Evolutionary conservation across 2,797 vertebrate species (phyloP).

Genomic region (Lepilemur septentrionalis): DNA sequence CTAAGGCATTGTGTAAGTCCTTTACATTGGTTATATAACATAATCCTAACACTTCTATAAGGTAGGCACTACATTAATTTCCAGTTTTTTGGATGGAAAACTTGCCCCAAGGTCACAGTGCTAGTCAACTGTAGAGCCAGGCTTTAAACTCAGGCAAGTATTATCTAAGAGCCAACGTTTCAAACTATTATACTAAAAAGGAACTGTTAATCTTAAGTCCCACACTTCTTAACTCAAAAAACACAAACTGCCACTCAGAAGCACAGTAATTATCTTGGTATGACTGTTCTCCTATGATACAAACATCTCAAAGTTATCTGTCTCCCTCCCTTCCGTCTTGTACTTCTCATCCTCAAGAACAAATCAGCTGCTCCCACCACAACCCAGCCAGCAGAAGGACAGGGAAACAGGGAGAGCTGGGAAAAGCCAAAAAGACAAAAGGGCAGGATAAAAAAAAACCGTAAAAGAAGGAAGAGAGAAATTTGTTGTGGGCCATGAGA

Average conservation of each 20-base stretch:
- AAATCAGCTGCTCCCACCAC: background rate
- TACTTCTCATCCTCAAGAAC: background rate
- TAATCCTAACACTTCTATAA: background rate
- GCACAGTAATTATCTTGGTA: background rate
- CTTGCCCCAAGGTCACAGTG: background rate
- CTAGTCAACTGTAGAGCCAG: background rate
- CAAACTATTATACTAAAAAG: background rate
- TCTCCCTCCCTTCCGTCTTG: background rate
- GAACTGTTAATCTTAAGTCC: background rate
- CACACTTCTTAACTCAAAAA: background rate
- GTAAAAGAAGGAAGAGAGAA: background rate
- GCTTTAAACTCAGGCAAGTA: background rate
- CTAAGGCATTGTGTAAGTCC: background rate
- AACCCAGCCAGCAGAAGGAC: background rate
- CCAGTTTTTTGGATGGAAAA: background rate
- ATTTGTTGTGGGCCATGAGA: background rate
- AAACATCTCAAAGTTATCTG: background rate
- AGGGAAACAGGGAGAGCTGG: background rate
- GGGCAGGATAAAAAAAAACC: background rate
- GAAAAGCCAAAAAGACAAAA: background rate
- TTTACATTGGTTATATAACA: background rate
- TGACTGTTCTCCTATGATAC: background rate
- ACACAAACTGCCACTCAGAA: background rate
- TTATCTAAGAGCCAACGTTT: background rate
- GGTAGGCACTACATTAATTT: background rate